Evolutionary conservation across 1,140 invertebrate species (phyloP), one percentile per base, ranked within the genome.

Genomic region (Drosophila nigrodunni): DNA sequence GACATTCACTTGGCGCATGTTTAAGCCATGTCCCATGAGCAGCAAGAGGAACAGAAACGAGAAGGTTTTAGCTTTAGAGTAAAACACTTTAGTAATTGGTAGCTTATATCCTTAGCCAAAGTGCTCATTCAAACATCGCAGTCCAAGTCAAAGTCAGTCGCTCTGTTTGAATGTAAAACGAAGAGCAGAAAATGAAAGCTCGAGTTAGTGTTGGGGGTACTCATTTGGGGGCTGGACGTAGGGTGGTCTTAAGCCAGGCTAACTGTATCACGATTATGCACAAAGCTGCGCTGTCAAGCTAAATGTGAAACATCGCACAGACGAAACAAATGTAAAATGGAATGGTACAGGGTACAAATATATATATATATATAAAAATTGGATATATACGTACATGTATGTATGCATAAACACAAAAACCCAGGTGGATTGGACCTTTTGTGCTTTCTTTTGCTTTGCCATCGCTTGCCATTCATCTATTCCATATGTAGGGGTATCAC

Each of bases 61-160:
- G 39, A 25, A 8, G 15, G 37, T 5, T 66, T 41, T 43, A 66
- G 64, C 65, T 69, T 59, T 47, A 72, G 52, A 80, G 62, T 83
- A 72, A 80, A 87, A 89, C 83, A 88, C 83, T 88, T 88, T 88
- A 80, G 83, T 88, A 88, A 88, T 88, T 88, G 83, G 77, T 88
- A 83, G 85, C 85, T 88, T 88, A 88, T 83, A 74, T 77, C 69
- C 80, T 88, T 71, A 75, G 74, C 60, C 50, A 69, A 55, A 60
- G 58, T 41, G 62, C 39, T 57, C 64, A 69, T 59, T 74, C 72
- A 75, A 71, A 67, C 59, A 75, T 52, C 67, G 30, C 39, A 58
- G 44, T 52, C 54, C 64, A 70, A 70, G 50, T 55, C 66, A 58
- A 50, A 43, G 52, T 57, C 21, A 9, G 41, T 43, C 41, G 5